Percentiles rank a stretch among this genome's conserved stretches.
These are phyloP conservation scores for Pangasius krempfi DNA, from an alignment of 2,797 vertebrate genomes.

Conservation along the genomic window DNA sequence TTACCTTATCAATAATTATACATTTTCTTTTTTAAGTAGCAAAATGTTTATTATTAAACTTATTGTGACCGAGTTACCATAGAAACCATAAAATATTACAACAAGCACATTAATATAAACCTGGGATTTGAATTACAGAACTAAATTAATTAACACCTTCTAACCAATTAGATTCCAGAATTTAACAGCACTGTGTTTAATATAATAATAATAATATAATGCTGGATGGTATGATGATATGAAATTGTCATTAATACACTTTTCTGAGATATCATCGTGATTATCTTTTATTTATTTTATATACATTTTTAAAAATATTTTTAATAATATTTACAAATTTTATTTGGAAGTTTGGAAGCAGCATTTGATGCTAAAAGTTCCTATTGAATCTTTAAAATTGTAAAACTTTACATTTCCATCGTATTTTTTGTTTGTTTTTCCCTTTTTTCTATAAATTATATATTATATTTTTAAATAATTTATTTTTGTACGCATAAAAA, in stretches of 20 bases:
- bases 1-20: not conserved
- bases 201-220: not conserved
- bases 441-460: not conserved
- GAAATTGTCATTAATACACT: not conserved
- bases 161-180: not conserved
- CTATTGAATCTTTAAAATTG: too few relatives aligned
- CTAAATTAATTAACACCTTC: not conserved
- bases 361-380: not conserved
- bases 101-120: not conserved
- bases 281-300: not conserved
- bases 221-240: not conserved
- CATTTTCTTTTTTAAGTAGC: too few relatives aligned
- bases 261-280: not conserved
- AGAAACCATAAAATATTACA: not conserved
- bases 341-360: not conserved
- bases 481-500: not conserved
- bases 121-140: not conserved
- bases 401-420: too few relatives aligned
- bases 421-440: not conserved
- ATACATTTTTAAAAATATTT: not conserved
- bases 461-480: too few relatives aligned
- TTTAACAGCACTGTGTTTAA: not conserved
- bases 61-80: not conserved
- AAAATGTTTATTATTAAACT: not conserved
- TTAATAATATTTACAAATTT: not conserved